These are phyloP conservation scores for Heterochromis multidens DNA, from an alignment of 2,113 vertebrate species.

Conservation along the genomic window DNA sequence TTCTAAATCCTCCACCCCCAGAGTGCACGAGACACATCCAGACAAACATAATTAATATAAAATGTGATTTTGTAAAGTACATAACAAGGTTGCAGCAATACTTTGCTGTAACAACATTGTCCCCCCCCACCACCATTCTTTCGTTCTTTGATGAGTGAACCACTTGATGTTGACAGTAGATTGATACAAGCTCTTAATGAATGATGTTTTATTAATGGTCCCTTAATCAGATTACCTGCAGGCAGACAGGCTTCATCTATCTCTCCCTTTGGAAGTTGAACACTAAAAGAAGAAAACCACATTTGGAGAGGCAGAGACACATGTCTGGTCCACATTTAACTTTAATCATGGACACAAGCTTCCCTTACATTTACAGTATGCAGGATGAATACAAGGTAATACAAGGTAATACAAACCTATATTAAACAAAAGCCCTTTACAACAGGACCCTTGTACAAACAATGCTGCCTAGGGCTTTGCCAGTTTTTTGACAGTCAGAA, in stretches of 20 bases:
- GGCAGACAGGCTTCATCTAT: constrained; percentile 63
- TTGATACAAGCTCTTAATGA: constrained; percentile 72
- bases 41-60: constrained; percentile 24
- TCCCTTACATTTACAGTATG: not conserved
- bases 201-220: constrained; percentile 74
- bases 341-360: not conserved
- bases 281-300: constrained; percentile 49
- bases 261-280: constrained; percentile 43
- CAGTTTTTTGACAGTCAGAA: not conserved
- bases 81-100: not conserved
- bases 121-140: constrained; percentile 4
- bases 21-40: not conserved
- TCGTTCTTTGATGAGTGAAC: constrained; percentile 47
- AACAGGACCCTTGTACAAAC: not conserved
- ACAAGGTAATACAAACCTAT: not conserved
- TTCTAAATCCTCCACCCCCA: not conserved
- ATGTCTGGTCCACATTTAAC: not conserved
- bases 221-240: constrained; percentile 75
- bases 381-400: not conserved
- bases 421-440: not conserved
- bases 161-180: constrained; percentile 60
- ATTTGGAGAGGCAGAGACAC: constrained; percentile 23
- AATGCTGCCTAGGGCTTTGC: not conserved
- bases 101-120: not conserved
- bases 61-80: constrained; percentile 14